Evolutionary conservation across 2,113 vertebrate genomes (phyloP).

Genomic region (Raja brachyura): DNA sequence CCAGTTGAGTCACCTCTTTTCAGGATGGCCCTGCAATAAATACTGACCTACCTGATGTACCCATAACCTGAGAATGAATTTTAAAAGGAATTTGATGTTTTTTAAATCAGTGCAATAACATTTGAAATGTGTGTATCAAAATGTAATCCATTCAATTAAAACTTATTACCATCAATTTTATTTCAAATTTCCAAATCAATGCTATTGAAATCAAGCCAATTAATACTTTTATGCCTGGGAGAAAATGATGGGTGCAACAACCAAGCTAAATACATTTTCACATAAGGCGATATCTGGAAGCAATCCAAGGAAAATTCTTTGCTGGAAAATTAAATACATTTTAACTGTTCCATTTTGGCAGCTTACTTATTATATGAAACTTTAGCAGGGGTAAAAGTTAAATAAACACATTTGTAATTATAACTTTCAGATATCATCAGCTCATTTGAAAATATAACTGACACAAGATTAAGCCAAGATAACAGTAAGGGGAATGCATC

Average conservation of each 20-base stretch:
- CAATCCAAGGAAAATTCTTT: neutral
- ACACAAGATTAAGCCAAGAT: neutral
- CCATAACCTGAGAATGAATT: neutral
- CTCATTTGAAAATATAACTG: neutral
- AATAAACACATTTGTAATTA: slow-evolving; percentile 6
- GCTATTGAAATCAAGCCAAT: neutral
- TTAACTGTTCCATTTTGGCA: neutral
- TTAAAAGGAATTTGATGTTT: neutral
- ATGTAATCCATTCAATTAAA: neutral
- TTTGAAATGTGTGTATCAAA: neutral
- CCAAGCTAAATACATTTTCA: neutral
- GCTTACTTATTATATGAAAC: neutral
- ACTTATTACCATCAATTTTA: neutral
- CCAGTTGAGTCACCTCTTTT: neutral
- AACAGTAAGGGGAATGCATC: neutral
- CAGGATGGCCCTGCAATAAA: neutral
- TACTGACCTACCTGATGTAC: neutral
- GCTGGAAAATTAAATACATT: neutral
- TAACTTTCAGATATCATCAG: neutral
- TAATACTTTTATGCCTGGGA: neutral
- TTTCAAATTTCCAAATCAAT: neutral
- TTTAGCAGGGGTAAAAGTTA: neutral
- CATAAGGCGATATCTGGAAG: neutral
- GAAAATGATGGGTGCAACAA: neutral
- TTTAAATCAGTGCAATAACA: neutral